A percentile compares a stretch with the other conserved stretches of the same genome.
These are phyloP conservation scores for Ornithoptera alexandrae DNA, from an alignment of 2,888 invertebrate genomes.

Conservation along the genomic window DNA sequence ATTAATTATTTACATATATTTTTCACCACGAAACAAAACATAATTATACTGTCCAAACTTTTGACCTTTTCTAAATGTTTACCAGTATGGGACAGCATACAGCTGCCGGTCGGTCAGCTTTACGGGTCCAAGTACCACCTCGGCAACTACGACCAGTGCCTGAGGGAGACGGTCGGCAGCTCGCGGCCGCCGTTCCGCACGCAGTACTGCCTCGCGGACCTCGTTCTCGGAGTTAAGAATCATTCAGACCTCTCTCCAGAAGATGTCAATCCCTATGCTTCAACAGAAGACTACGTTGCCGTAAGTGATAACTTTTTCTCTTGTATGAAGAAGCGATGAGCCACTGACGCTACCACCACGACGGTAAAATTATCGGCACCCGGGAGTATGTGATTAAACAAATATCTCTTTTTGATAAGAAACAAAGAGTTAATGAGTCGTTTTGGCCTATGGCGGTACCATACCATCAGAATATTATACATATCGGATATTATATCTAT, in stretches of 20 bases:
- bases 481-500: no score
- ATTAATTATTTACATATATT: no score
- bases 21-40: no score
- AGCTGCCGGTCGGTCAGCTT: conserved; percentile 44
- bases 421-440: no score
- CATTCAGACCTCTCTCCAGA: not conserved
- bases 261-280: conserved; percentile 32
- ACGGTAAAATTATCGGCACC: no score
- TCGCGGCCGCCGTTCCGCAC: conserved; percentile 37
- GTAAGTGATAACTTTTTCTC: conserved; percentile 33
- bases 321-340: no score
- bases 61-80: conserved; percentile 8
- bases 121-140: conserved; percentile 42
- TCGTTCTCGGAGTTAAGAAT: conserved; percentile 22
- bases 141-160: conserved; percentile 51
- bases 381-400: no score
- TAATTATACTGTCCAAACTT: not conserved
- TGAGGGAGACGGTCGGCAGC: conserved; percentile 39
- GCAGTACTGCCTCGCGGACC: conserved; percentile 49
- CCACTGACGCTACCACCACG: no score
- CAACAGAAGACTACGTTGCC: conserved; percentile 36
- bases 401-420: no score
- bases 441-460: no score
- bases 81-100: conserved; percentile 52
- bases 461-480: no score